Evolutionary conservation across 2,888 invertebrate species (phyloP), one percentile per base, ranked within the genome.

Genomic region (Seladonia tumulorum): DNA sequence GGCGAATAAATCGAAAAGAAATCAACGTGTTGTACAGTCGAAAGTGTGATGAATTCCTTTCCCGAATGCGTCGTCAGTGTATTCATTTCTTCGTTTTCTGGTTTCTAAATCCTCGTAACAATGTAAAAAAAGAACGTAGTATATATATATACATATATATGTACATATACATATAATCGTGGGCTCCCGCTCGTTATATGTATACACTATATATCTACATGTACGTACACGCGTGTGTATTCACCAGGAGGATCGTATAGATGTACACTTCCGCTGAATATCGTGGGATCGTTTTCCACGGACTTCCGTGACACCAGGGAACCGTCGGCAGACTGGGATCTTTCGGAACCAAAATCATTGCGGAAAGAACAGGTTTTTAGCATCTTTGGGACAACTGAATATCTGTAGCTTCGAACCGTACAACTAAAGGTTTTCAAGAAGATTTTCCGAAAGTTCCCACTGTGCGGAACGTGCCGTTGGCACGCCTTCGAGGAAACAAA

Each of bases 111-210:
- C 71, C 79, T 79, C 86, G 82, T 91, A 91, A 92, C 88, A 91
- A 90, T 89, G 83, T 92, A 92, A 92, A 90, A 92, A 92, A 91
- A 84, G 90, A 90, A 90, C 87, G 87, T 90, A 90, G 63, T n/a
- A n/a, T n/a, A 88, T 86, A 86, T 85, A 78, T 87, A 87, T 90
- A 82, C 86, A 76, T 74, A 66, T 68, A 77, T 68, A 79, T 79
- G 81, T 72, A 76, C 74, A 66, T 47, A 86, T 47, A 80, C 53
- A 76, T 70, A 77, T 70, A 77, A 12, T 47, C 53, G 73, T 42
- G 76, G 47, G 80, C 35, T 75, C 57, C 75, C 47, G 60, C 25
- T 60, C 14, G 25, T 82, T 66, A 78, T 80, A 74, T 18, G 49
- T 14, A 60, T 66, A 68, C 53, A 76, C 53, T 10, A 57, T 35